Conservation (phyloP, 2,113 vertebrate genomes). For the Ranitomeya imitator region DNA sequence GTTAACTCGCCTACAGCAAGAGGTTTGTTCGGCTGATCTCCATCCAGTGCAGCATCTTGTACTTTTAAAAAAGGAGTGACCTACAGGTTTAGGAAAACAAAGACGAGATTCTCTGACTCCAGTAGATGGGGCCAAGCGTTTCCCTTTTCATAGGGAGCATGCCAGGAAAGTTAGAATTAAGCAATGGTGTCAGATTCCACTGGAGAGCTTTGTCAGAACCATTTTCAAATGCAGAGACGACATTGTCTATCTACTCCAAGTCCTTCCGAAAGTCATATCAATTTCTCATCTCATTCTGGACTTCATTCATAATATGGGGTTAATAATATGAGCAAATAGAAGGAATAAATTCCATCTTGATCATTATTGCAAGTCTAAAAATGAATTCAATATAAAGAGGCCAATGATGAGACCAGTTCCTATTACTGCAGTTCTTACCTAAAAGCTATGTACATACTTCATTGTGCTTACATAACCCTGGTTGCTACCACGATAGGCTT, state of each 20-base stretch:
- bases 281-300: neutral
- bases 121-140: conserved; percentile 52
- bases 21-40: conserved; percentile 50
- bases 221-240: conserved; percentile 10
- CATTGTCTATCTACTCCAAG: neutral
- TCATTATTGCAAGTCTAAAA: neutral
- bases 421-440: neutral
- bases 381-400: neutral
- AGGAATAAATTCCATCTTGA: neutral
- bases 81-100: conserved; percentile 51
- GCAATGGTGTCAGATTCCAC: conserved; percentile 49
- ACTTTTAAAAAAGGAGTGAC: conserved; percentile 49
- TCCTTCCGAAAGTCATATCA: neutral
- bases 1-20: conserved; percentile 53
- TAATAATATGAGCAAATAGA: neutral
- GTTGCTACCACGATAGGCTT: too few species aligned
- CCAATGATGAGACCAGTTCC: neutral
- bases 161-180: conserved; percentile 53
- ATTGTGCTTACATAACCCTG: neutral
- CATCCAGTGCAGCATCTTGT: conserved; percentile 54
- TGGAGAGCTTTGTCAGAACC: conserved; percentile 32
- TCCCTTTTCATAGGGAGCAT: conserved; percentile 26
- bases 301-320: neutral
- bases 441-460: neutral
- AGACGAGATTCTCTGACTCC: conserved; percentile 52